phyloP scores from a whole-genome alignment of 92 coral and sea anemone species.

The Plumapathes pennacea region DNA sequence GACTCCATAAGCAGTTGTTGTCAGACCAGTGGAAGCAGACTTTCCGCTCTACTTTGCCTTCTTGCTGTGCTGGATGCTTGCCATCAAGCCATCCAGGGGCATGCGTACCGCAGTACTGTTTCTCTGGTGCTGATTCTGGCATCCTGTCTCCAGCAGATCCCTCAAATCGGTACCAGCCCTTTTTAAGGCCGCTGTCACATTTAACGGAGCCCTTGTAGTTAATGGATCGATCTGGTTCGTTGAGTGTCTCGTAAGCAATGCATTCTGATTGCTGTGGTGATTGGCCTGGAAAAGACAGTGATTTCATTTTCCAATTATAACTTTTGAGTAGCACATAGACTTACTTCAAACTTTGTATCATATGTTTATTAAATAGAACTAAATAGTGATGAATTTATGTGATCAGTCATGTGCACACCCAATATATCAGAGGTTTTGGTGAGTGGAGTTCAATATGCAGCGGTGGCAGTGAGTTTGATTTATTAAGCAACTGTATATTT shows the following conservation, averaged over 20 bases:
- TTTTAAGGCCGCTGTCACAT: slow-evolving; percentile 3
- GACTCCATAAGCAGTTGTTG: background rate
- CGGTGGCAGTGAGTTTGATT: too few relatives aligned
- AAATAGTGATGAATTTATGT: too few relatives aligned
- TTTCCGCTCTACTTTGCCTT: slow-evolving; percentile 4
- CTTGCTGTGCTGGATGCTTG: slow-evolving; percentile 3
- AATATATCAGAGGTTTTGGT: too few relatives aligned
- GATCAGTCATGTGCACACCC: too few relatives aligned
- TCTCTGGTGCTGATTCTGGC: background rate
- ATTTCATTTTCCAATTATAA: too few relatives aligned
- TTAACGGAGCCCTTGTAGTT: background rate
- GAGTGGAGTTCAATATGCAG: too few relatives aligned
- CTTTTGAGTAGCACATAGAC: too few relatives aligned
- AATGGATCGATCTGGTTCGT: slow-evolving; percentile 12
- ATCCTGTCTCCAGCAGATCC: slow-evolving; percentile 18
- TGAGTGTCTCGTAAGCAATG: slow-evolving; percentile 5
- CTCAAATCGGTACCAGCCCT: slow-evolving; percentile 27
- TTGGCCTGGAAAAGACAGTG: too few relatives aligned
- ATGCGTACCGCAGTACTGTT: slow-evolving; percentile 8
- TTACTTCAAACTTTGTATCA: too few relatives aligned
- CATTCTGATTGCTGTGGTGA: too few relatives aligned
- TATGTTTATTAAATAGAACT: too few relatives aligned
- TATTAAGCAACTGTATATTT: too few relatives aligned
- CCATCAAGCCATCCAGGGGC: slow-evolving; percentile 25
- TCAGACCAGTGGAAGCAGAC: slow-evolving; percentile 15